Percentiles rank a stretch among this genome's conserved stretches.
phyloP scores from a whole-genome alignment of 2,113 vertebrate genomes.

The Macrotus californicus region DNA sequence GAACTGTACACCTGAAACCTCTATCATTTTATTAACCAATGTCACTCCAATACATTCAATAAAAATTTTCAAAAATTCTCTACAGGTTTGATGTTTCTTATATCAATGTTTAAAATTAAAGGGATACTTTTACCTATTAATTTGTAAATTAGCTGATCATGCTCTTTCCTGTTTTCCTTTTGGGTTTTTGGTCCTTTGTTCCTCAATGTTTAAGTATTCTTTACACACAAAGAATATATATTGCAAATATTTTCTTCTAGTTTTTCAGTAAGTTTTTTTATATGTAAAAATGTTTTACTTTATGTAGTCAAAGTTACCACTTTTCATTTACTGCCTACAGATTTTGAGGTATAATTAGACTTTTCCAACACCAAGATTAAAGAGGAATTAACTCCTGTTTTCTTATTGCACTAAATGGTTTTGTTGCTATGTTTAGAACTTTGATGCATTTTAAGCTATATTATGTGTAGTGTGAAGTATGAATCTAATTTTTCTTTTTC shows the following conservation, averaged over 20 bases:
- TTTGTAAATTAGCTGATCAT: background rate
- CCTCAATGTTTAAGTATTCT: background rate
- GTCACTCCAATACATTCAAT: too few species aligned
- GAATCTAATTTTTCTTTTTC: background rate
- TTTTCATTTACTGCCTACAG: background rate
- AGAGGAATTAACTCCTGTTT: background rate
- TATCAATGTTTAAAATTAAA: too few species aligned
- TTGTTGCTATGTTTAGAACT: background rate
- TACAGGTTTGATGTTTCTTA: too few species aligned
- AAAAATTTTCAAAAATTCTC: too few species aligned
- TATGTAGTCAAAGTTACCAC: background rate
- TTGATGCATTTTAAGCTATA: background rate
- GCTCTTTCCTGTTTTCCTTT: background rate
- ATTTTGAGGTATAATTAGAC: background rate
- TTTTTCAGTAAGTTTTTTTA: background rate
- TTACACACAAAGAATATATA: background rate
- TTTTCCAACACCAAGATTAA: background rate
- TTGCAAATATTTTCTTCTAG: background rate
- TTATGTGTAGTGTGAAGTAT: background rate
- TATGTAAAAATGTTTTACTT: background rate
- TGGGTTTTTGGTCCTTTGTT: background rate
- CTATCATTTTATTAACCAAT: too few species aligned
- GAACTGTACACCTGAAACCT: too few species aligned
- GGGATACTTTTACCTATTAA: background rate
- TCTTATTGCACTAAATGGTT: background rate